phyloP scores from a whole-genome alignment of 2,797 vertebrate species.

The Pygocentrus nattereri region DNA sequence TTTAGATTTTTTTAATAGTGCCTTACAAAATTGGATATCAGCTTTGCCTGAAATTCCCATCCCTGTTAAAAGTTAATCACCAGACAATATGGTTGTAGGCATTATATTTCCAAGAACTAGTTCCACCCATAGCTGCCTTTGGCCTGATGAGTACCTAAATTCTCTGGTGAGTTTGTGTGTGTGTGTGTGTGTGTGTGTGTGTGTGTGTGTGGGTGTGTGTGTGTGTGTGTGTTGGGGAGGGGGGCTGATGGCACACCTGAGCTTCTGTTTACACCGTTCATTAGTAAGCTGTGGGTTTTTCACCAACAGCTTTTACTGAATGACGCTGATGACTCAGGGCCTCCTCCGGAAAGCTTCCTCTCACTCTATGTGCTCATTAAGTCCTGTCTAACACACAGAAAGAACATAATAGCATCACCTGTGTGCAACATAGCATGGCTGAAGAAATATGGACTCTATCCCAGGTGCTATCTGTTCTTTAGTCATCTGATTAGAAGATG shows the following conservation, averaged over 20 bases:
- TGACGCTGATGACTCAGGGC: conserved; percentile 25
- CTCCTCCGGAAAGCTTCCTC: conserved; percentile 28
- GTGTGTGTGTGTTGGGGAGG: no score
- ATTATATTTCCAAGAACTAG: neutral
- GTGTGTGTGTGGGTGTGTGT: no score
- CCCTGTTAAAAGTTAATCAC: no score
- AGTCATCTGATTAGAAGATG: conserved; percentile 46
- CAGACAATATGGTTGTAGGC: no score
- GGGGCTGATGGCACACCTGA: neutral
- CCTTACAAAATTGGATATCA: no score
- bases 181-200: no score
- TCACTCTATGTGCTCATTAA: conserved; percentile 25
- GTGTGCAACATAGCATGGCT: conserved; percentile 15
- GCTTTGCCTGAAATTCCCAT: no score
- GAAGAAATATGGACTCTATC: conserved; percentile 45
- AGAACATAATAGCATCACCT: conserved; percentile 38
- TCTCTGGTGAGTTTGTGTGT: no score
- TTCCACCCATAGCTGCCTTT: neutral
- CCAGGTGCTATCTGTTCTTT: conserved; percentile 36
- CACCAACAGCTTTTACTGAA: neutral
- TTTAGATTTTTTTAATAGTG: no score
- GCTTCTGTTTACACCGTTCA: neutral
- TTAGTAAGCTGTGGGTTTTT: conserved; percentile 25
- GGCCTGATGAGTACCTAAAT: no score
- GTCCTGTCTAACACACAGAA: conserved; percentile 24